Evolutionary conservation across 2,888 invertebrate species (phyloP), one percentile per base, ranked within the genome.

Genomic region (Xanthorhoe spadicearia): DNA sequence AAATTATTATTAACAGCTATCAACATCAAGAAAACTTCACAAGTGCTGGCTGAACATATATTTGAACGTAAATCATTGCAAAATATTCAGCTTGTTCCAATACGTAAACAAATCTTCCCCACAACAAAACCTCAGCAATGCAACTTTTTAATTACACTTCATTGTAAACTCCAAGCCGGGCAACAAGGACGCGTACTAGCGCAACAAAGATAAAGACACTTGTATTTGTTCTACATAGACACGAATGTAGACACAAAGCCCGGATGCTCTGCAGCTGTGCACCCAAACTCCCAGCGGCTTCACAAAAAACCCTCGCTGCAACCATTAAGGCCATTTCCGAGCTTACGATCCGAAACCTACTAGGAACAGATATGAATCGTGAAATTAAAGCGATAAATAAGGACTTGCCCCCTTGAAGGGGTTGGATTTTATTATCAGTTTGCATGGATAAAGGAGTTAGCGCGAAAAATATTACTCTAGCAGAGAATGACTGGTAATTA

Each of bases 221-320:
- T 69, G 72, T 74, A 70, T 71, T 68, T 72, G 68, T 69, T 55
- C 38, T 43, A 43, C 66, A 63, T 50, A 63, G 55, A 69, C 56
- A 57, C 65, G 59, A 66, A 64, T 60, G 66, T 68, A 68, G 60
- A 74, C 74, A 77, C 73, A 71, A 70, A 77, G 79, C 75, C 86
- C 88, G 88, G 88, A 89, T 88, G 85, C 77, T 73, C 68, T 77
- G 86, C 89, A 90, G 89, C 89, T 90, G 90, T 85, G 83, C 83
- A 82, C 74, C 80, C 78, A 75, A 80, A 78, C 76, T 72, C 74
- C 66, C 72, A 68, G 64, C 64, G 59, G 70, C 59, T 64, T 53
- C 18, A 68, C 57, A 64, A 68, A 68, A 68, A 68, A 68, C 52
- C 52, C 64, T 46, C 28, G 49, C 50, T 61, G 60, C 61, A 67